Evolutionary conservation across 2,113 vertebrate species (phyloP), one percentile per base, ranked within the genome.

Genomic region (Apteryx owenii): DNA sequence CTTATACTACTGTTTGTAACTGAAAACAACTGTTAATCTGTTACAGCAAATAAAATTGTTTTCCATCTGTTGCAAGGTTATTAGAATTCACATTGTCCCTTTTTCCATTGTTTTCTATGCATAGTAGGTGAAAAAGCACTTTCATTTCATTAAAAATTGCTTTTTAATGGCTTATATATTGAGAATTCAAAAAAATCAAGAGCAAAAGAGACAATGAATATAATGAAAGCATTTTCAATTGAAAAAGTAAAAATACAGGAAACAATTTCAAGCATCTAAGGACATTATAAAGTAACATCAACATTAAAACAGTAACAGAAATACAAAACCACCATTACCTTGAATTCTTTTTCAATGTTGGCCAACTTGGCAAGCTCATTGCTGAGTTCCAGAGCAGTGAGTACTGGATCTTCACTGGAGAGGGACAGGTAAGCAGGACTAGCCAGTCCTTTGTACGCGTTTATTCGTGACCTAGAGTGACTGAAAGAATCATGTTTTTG

Each of bases 281-380:
- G 78, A 79, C 76, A 65, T 36, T 5, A 42, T 3, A 13, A 94
- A 93, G 31, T 4, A 80, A 50, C 42, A 75, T 20, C 33, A 92
- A 72, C 15, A 68, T 83, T 12, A 79, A 87, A 89, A 71, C 23
- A 90, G 8, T 9, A 51, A 70, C 18, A 38, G 31, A 92, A 91
- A 71, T 31, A 77, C 6, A 76, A 61, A 36, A 65, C 4, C 18
- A 44, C 26, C 5, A 91, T 97, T 98, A 99, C 99, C 98, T 99
- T 99, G 96, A 99, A 99, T 97, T 99, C 99, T 96, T 99, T 99
- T 94, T 99, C 99, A 82, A 99, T 99, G 97, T 99, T 99, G 94
- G 99, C 99, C 94, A 99, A 88, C 85, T 99, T 99, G 95, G 98
- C 98, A 76, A 99, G 98, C 91, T 99, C 99, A 85, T 99, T 99